phyloP scores from a whole-genome alignment of 2,888 invertebrate species.

The Dioctria linearis region DNA sequence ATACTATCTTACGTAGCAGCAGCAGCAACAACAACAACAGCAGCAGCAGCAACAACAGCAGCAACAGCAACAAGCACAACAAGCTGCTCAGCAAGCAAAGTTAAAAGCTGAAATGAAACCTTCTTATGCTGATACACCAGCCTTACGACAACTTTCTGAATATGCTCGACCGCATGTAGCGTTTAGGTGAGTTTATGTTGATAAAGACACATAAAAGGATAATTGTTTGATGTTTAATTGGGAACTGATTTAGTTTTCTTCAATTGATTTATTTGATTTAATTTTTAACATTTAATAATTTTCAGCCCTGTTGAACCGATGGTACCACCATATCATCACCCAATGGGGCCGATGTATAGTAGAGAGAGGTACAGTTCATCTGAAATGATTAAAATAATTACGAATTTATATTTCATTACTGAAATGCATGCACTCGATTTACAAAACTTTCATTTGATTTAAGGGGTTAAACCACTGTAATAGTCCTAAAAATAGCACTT shows the following conservation, averaged over 20 bases:
- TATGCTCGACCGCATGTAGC: slow-evolving; percentile 95
- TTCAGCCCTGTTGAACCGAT: slow-evolving; percentile 73
- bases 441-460: too few relatives aligned
- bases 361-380: slow-evolving; percentile 71
- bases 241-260: neutral
- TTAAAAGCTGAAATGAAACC: slow-evolving; percentile 86
- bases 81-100: slow-evolving; percentile 72
- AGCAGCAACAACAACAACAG: slow-evolving; percentile 32
- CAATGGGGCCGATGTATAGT: slow-evolving; percentile 72
- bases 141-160: slow-evolving; percentile 90
- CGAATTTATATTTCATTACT: slow-evolving; percentile 19
- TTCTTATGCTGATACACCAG: slow-evolving; percentile 93
- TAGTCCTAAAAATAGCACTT: too few relatives aligned
- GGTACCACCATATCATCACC: slow-evolving; percentile 72
- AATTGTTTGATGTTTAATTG: too few relatives aligned
- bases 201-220: too few relatives aligned
- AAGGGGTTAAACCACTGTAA: too few relatives aligned
- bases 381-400: slow-evolving; percentile 9
- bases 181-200: slow-evolving; percentile 75
- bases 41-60: slow-evolving; percentile 70
- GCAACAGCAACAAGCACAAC: slow-evolving; percentile 72
- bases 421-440: slow-evolving; percentile 12
- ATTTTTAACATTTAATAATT: slow-evolving; percentile 60
- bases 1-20: too few relatives aligned
- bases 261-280: slow-evolving; percentile 6